Evolutionary conservation across 1,140 invertebrate genomes (phyloP).

Genomic region (Spodoptera frugiperda): DNA sequence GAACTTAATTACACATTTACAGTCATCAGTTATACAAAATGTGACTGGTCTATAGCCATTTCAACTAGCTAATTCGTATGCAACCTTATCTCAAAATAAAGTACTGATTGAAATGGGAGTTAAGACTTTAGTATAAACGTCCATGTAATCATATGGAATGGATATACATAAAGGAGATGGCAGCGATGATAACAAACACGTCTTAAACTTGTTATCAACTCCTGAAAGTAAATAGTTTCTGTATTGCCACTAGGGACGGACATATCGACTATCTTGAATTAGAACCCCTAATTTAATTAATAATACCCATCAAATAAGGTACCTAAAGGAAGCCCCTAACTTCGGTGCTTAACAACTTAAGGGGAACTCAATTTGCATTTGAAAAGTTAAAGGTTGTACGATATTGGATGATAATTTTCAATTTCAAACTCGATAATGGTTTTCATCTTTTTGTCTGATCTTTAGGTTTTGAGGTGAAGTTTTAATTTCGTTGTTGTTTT

Average conservation of each 20-base stretch:
- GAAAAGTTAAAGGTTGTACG: conserved; percentile 25
- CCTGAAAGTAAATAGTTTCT: conserved; percentile 16
- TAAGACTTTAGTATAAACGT: no score
- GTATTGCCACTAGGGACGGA: conserved; percentile 12
- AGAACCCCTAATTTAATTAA: conserved; percentile 30
- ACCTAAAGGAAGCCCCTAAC: conserved; percentile 18
- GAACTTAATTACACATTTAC: no score
- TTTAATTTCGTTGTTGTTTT: conserved; percentile 9
- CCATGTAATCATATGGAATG: no score
- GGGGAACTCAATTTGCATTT: conserved; percentile 33
- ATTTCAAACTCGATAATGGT: conserved; percentile 8
- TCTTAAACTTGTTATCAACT: conserved; percentile 15
- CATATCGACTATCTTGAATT: conserved; percentile 26
- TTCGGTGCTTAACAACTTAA: conserved; percentile 32
- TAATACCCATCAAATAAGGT: conserved; percentile 31
- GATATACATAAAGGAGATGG: neutral
- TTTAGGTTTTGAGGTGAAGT: neutral
- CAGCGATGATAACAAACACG: conserved; percentile 4
- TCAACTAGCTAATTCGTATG: no score
- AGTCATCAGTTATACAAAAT: no score
- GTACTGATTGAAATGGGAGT: no score
- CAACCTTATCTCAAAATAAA: no score
- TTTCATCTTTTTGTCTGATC: conserved; percentile 4
- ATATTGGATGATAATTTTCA: conserved; percentile 34
- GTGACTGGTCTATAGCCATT: no score